Evolutionary conservation across 1,140 invertebrate species (phyloP).

Genomic region (Drosophila arawakana): DNA sequence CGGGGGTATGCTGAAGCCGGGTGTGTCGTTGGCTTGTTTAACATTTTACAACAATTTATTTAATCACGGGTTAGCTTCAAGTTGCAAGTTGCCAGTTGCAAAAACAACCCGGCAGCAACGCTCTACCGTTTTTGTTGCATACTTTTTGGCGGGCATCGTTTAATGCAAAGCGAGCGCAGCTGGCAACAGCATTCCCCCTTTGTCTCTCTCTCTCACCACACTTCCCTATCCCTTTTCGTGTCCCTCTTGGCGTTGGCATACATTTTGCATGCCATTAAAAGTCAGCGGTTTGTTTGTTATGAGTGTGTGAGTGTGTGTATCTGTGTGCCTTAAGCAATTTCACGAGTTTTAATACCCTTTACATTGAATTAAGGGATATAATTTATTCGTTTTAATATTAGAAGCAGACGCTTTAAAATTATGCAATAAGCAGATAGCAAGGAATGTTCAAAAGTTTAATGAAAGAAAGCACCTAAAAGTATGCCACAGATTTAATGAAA

Average conservation of each 20-base stretch:
- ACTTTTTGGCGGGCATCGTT: slow-evolving; percentile 40
- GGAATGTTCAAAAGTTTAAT: too few species aligned
- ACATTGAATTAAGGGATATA: too few species aligned
- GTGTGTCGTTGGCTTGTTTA: slow-evolving; percentile 65
- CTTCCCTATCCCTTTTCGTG: neutral
- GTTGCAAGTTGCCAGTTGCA: slow-evolving; percentile 20
- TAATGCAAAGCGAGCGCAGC: slow-evolving; percentile 31
- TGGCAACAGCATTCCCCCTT: neutral
- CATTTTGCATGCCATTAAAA: slow-evolving; percentile 74
- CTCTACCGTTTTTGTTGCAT: slow-evolving; percentile 29
- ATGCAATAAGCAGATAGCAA: too few species aligned
- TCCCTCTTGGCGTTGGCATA: slow-evolving; percentile 26
- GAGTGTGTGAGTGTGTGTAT: slow-evolving; percentile 18
- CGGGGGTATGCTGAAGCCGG: neutral
- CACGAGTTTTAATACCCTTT: slow-evolving; percentile 21
- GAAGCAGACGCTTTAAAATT: too few species aligned
- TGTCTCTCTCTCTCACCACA: neutral
- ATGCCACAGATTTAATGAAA: too few species aligned
- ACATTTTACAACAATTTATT: slow-evolving; percentile 82
- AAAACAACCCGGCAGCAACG: slow-evolving; percentile 29
- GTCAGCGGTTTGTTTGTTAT: slow-evolving; percentile 64
- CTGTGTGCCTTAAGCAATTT: slow-evolving; percentile 60
- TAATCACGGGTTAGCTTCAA: slow-evolving; percentile 73
- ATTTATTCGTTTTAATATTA: too few species aligned
- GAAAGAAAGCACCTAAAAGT: too few species aligned